phyloP scores from a whole-genome alignment of 2,113 vertebrate species.

The Dolichotis patagonum region DNA sequence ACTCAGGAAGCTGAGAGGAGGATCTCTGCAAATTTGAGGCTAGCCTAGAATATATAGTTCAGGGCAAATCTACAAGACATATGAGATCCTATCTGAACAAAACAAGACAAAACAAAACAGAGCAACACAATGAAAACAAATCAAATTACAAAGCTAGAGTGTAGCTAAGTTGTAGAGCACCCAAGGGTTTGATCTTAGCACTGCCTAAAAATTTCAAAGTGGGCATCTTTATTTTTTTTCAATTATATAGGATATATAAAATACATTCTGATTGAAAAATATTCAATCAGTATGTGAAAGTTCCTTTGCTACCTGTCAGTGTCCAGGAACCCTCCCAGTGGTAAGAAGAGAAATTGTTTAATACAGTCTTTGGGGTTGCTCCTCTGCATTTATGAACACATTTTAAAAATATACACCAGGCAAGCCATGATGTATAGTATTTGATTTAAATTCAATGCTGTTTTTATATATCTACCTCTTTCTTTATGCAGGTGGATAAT shows the following conservation, averaged over 20 bases:
- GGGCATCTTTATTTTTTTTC: not conserved
- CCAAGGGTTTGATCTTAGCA: not conserved
- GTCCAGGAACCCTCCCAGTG: not conserved
- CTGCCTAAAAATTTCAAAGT: not conserved
- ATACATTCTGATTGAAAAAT: not conserved
- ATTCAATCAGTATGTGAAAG: not conserved
- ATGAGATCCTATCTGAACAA: not conserved
- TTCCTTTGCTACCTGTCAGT: not conserved
- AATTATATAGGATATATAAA: not conserved
- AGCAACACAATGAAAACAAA: not conserved
- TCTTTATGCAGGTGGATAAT: not conserved
- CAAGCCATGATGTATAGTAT: not conserved
- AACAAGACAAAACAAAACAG: too few relatives aligned
- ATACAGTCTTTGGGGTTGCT: not conserved
- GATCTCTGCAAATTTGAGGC: not conserved
- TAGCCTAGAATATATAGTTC: not conserved
- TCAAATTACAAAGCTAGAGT: not conserved
- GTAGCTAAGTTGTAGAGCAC: not conserved
- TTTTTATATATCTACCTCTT: not conserved
- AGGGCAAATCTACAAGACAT: not conserved
- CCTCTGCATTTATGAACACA: not conserved
- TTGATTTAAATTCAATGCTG: constrained; percentile 11
- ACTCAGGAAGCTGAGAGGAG: not conserved
- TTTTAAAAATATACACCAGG: not conserved
- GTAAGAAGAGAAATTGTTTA: not conserved